Evolutionary conservation across 2,888 invertebrate genomes (phyloP).

Genomic region (Tanytarsus gracilentus): DNA sequence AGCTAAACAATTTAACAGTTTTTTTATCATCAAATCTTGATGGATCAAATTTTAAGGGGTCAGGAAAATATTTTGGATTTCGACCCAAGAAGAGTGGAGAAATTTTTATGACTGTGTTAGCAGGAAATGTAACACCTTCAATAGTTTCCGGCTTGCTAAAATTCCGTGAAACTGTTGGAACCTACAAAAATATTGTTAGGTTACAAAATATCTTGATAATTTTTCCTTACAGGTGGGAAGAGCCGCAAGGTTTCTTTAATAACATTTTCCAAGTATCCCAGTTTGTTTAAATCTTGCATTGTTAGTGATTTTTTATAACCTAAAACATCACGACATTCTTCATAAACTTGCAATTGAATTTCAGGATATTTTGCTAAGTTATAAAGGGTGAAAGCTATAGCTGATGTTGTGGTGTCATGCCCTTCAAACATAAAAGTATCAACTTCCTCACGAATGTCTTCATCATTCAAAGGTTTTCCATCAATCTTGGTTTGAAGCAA

Average conservation of each 20-base stretch:
- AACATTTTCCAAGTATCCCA: conserved; percentile 25
- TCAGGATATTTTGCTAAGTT: conserved; percentile 44
- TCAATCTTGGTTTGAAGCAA: conserved; percentile 53
- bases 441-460: conserved; percentile 58
- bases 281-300: not conserved
- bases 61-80: conserved; percentile 35
- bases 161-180: conserved; percentile 17
- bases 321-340: conserved; percentile 43
- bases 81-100: conserved; percentile 37
- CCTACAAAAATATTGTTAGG: not conserved
- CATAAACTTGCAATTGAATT: conserved; percentile 43
- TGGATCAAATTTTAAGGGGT: conserved; percentile 37
- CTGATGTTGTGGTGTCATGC: conserved; percentile 47
- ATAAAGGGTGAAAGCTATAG: conserved; percentile 46
- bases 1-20: conserved; percentile 33
- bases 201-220: not conserved
- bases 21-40: conserved; percentile 36
- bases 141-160: conserved; percentile 1
- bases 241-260: conserved; percentile 28
- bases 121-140: conserved; percentile 36
- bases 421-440: conserved; percentile 66
- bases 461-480: conserved; percentile 49
- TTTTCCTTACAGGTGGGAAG: conserved; percentile 2
- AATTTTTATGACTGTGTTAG: conserved; percentile 37
- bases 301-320: conserved; percentile 33